A percentile compares a stretch with the other conserved stretches of the same genome.
These are phyloP conservation scores for Octonoba sinensis DNA, from an alignment of 2,888 invertebrate species.

Conservation along the genomic window DNA sequence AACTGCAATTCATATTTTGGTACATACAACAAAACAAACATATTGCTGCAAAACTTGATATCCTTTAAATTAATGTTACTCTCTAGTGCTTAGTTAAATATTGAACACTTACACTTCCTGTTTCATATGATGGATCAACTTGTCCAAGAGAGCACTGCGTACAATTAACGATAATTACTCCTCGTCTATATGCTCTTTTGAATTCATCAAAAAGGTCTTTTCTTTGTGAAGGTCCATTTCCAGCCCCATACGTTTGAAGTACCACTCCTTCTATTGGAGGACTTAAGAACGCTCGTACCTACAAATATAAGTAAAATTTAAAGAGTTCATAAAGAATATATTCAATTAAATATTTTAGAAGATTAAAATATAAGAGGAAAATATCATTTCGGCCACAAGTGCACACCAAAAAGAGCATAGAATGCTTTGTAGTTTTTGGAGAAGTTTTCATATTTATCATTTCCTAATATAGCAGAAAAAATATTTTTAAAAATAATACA, in stretches of 20 bases:
- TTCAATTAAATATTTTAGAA: not conserved
- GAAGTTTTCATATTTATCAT: not conserved
- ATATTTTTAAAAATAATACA: too few species aligned
- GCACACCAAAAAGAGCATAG: not conserved
- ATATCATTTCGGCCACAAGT: too few species aligned
- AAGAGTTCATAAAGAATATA: not conserved
- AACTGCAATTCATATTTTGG: too few species aligned
- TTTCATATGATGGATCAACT: slow-evolving; percentile 85
- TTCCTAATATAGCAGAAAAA: too few species aligned
- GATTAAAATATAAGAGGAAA: not conserved
- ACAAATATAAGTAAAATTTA: slow-evolving; percentile 14
- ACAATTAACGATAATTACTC: slow-evolving; percentile 89
- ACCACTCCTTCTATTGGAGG: slow-evolving; percentile 87
- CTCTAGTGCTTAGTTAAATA: not conserved
- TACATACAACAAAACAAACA: too few species aligned
- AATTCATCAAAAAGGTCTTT: slow-evolving; percentile 83
- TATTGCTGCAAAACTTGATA: too few species aligned
- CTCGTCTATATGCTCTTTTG: slow-evolving; percentile 79
- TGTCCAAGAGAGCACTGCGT: slow-evolving; percentile 90
- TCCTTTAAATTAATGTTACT: too few species aligned
- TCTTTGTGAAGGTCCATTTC: slow-evolving; percentile 89
- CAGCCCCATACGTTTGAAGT: slow-evolving; percentile 91
- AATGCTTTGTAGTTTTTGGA: too few species aligned
- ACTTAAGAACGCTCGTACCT: slow-evolving; percentile 74
- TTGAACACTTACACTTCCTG: slow-evolving; percentile 78